These are phyloP conservation scores for Meloidogyne exigua DNA, from an alignment of 1,140 invertebrate genomes.

Conservation along the genomic window DNA sequence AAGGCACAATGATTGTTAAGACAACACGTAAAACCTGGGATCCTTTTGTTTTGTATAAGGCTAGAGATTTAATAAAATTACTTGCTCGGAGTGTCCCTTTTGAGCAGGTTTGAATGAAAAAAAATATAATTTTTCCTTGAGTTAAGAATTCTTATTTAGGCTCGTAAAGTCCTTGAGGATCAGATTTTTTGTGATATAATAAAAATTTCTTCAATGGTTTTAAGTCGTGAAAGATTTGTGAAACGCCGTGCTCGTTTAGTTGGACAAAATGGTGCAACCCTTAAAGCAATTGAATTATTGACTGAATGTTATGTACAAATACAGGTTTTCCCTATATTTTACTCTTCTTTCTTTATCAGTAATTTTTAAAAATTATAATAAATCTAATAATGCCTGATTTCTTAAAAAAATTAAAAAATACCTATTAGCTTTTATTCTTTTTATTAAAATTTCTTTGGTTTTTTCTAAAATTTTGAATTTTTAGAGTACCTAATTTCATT, in stretches of 20 bases:
- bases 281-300: slow-evolving; percentile 95
- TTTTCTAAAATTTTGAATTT: not conserved
- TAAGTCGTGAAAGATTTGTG: slow-evolving; percentile 86
- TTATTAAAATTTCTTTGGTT: too few species aligned
- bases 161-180: slow-evolving; percentile 73
- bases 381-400: too few species aligned
- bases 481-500: too few species aligned
- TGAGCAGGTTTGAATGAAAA: slow-evolving; percentile 72
- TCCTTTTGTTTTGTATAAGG: slow-evolving; percentile 94
- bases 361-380: too few species aligned
- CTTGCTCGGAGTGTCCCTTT: slow-evolving; percentile 91
- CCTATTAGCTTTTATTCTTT: too few species aligned
- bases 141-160: slow-evolving; percentile 39
- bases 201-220: slow-evolving; percentile 85
- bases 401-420: too few species aligned
- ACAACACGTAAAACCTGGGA: slow-evolving; percentile 98
- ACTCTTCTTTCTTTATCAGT: too few species aligned
- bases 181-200: slow-evolving; percentile 91
- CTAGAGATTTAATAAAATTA: slow-evolving; percentile 90
- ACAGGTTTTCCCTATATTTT: slow-evolving; percentile 34
- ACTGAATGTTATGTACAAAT: slow-evolving; percentile 95
- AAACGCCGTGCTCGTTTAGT: slow-evolving; percentile 90
- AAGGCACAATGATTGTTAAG: slow-evolving; percentile 82
- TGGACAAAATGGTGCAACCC: slow-evolving; percentile 90
- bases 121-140: not conserved